phyloP scores from a whole-genome alignment of 1,140 invertebrate genomes.

The Anastrepha ludens region DNA sequence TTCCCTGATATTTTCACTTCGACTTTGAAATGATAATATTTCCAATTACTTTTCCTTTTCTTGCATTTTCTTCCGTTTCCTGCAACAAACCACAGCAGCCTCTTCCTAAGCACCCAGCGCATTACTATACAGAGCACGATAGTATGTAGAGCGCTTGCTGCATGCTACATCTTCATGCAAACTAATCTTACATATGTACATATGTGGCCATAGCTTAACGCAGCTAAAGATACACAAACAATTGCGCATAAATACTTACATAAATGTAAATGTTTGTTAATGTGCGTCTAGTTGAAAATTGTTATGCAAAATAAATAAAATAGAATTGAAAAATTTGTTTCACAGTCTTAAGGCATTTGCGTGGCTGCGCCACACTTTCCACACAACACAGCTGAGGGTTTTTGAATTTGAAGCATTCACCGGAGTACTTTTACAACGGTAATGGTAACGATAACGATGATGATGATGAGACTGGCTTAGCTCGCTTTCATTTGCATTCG shows the following conservation, averaged over 20 bases:
- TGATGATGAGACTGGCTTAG: not conserved
- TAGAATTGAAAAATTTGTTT: not conserved
- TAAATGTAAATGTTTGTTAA: conserved; percentile 13
- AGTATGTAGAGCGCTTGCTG: no score
- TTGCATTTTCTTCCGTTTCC: no score
- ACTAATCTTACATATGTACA: not conserved
- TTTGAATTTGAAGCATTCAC: not conserved
- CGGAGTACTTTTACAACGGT: no score
- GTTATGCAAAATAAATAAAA: conserved; percentile 16
- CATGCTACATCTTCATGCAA: not conserved
- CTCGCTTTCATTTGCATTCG: not conserved
- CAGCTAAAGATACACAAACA: not conserved
- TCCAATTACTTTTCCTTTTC: no score
- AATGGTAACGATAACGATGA: not conserved
- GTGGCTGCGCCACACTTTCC: no score
- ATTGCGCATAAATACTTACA: not conserved
- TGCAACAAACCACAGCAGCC: no score
- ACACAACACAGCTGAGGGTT: not conserved
- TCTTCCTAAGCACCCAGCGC: no score
- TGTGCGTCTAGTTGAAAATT: not conserved
- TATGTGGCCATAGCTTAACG: not conserved
- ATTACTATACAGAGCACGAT: not conserved
- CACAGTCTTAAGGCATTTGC: no score
- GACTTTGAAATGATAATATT: no score
- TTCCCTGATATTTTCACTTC: no score